Evolutionary conservation across 2,888 invertebrate species (phyloP).

Genomic region (Hyppa rectilinea): DNA sequence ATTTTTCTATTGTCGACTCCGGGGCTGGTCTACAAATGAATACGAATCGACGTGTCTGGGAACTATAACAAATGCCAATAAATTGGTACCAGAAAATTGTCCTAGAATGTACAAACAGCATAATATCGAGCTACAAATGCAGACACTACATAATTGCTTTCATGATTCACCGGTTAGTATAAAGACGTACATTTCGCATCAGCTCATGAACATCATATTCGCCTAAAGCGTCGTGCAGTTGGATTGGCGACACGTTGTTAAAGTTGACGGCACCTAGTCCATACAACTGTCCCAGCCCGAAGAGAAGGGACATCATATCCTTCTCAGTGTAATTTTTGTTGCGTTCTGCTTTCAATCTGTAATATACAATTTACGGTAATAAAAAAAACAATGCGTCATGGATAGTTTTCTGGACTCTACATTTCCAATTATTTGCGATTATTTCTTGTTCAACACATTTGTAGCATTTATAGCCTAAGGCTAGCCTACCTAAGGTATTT

Average conservation of each 20-base stretch:
- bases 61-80: neutral
- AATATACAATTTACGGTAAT: slow-evolving; percentile 27
- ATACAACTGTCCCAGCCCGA: slow-evolving; percentile 83
- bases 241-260: slow-evolving; percentile 71
- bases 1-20: neutral
- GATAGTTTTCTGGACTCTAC: neutral
- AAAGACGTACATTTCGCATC: slow-evolving; percentile 78
- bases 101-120: neutral
- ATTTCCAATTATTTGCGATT: no score
- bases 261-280: slow-evolving; percentile 75
- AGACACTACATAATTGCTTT: neutral
- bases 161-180: neutral
- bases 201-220: slow-evolving; percentile 83
- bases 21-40: neutral
- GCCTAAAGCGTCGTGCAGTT: slow-evolving; percentile 83
- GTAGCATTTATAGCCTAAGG: neutral
- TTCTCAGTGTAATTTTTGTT: slow-evolving; percentile 81
- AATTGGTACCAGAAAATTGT: neutral
- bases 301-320: slow-evolving; percentile 81
- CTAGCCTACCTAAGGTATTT: neutral
- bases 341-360: slow-evolving; percentile 80
- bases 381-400: neutral
- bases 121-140: neutral
- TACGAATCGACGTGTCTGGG: neutral
- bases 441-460: neutral